Evolutionary conservation across 2,113 vertebrate species (phyloP).

Genomic region (Eclectus roratus): DNA sequence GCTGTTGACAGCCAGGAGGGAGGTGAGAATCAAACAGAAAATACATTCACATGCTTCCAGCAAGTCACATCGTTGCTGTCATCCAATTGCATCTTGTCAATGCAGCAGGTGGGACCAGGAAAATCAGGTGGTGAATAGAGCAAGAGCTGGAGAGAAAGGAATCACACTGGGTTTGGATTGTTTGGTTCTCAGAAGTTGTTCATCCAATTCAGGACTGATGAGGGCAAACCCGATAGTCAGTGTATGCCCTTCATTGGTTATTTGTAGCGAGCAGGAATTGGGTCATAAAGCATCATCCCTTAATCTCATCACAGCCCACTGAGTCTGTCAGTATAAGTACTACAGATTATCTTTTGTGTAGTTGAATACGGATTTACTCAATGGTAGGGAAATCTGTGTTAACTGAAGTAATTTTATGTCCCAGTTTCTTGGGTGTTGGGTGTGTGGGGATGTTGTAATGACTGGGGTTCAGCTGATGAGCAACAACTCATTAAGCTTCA

Average conservation of each 20-base stretch:
- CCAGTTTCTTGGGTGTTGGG: background rate
- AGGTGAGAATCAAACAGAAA: background rate
- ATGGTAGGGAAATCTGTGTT: background rate
- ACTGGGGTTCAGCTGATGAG: background rate
- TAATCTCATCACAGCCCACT: background rate
- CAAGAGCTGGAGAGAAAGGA: background rate
- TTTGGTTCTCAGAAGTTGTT: background rate
- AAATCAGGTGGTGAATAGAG: background rate
- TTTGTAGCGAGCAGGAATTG: background rate
- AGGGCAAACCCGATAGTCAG: background rate
- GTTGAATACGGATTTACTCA: background rate
- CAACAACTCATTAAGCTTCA: slow-evolving; percentile 2
- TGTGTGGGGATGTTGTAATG: slow-evolving; percentile 21
- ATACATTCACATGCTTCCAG: background rate
- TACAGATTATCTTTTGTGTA: background rate
- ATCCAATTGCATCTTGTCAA: background rate
- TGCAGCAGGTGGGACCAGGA: background rate
- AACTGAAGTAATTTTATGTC: background rate
- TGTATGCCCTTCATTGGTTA: background rate
- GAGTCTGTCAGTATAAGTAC: background rate
- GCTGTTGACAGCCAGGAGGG: background rate
- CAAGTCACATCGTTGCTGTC: background rate
- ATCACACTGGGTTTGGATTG: background rate
- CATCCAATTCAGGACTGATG: background rate
- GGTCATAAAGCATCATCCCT: background rate